Percentiles rank a stretch among this genome's conserved stretches.
phyloP scores from a whole-genome alignment of 2,888 invertebrate genomes.

The Allophyes oxyacanthae region DNA sequence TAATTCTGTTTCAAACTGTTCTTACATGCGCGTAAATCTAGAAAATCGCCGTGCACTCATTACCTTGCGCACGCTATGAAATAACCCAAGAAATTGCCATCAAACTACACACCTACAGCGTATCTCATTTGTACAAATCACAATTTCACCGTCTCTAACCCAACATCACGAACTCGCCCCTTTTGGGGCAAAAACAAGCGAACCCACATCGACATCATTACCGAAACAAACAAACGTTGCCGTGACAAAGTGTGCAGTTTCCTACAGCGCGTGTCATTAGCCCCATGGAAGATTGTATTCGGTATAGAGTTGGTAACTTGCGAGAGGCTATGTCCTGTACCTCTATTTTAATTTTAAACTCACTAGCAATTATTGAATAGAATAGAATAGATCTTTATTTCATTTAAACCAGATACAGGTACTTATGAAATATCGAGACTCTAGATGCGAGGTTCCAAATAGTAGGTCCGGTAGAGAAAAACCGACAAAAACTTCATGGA shows the following conservation, averaged over 20 bases:
- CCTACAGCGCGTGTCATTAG: conserved; percentile 47
- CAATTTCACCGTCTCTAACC: conserved; percentile 18
- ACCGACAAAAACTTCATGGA: too few relatives aligned
- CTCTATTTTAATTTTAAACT: too few relatives aligned
- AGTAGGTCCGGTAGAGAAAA: too few relatives aligned
- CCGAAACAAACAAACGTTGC: conserved; percentile 50
- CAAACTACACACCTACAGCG: conserved; percentile 23
- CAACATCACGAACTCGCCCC: conserved; percentile 14
- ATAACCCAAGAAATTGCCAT: conserved; percentile 28
- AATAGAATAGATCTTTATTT: too few relatives aligned
- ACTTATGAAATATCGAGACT: too few relatives aligned
- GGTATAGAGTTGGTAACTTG: too few relatives aligned
- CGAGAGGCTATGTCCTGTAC: too few relatives aligned
- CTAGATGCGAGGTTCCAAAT: too few relatives aligned
- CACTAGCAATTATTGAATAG: too few relatives aligned
- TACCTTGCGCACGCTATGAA: conserved; percentile 3
- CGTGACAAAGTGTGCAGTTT: conserved; percentile 52
- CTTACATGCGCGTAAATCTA: too few relatives aligned
- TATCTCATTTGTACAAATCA: conserved; percentile 43
- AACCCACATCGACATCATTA: conserved; percentile 36
- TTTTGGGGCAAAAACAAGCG: conserved; percentile 34
- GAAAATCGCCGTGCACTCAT: neutral
- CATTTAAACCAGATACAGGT: too few relatives aligned
- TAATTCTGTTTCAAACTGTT: too few relatives aligned
- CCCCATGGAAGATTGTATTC: neutral